phyloP scores from a whole-genome alignment of 23 tunicate genomes.

The Corella eumyota region DNA sequence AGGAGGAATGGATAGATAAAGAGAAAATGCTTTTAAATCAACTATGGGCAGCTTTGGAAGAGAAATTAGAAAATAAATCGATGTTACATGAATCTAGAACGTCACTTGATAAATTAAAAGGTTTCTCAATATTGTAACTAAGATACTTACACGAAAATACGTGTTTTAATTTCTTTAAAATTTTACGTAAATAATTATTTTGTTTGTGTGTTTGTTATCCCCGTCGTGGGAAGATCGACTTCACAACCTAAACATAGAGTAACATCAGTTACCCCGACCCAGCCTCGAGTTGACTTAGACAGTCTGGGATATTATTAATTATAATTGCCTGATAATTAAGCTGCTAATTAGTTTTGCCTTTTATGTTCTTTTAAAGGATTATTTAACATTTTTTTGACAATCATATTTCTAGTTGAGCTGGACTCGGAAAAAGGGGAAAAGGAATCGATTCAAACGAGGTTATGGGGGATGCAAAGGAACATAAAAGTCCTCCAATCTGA shows the following conservation, averaged over 20 bases:
- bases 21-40: conserved; percentile 92
- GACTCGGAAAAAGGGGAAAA: conserved; percentile 78
- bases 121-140: conserved; percentile 5
- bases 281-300: too few species aligned
- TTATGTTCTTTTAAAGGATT: too few species aligned
- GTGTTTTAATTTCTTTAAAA: background rate
- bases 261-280: too few species aligned
- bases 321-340: too few species aligned
- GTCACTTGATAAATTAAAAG: conserved; percentile 59
- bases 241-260: too few species aligned
- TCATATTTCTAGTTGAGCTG: conserved; percentile 33
- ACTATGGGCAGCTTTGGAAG: conserved; percentile 92
- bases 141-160: too few species aligned
- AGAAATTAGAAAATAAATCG: conserved; percentile 80
- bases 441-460: conserved; percentile 58
- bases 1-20: conserved; percentile 92
- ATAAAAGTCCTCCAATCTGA: conserved; percentile 65
- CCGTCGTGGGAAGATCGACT: too few species aligned
- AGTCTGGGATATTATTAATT: too few species aligned
- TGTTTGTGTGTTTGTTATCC: background rate
- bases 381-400: too few species aligned
- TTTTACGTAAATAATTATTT: background rate
- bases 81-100: conserved; percentile 75
- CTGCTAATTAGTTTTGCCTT: too few species aligned
- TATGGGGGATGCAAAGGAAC: conserved; percentile 74